These are phyloP conservation scores for Engystomops pustulosus DNA, from an alignment of 2,113 vertebrate genomes.

Conservation along the genomic window DNA sequence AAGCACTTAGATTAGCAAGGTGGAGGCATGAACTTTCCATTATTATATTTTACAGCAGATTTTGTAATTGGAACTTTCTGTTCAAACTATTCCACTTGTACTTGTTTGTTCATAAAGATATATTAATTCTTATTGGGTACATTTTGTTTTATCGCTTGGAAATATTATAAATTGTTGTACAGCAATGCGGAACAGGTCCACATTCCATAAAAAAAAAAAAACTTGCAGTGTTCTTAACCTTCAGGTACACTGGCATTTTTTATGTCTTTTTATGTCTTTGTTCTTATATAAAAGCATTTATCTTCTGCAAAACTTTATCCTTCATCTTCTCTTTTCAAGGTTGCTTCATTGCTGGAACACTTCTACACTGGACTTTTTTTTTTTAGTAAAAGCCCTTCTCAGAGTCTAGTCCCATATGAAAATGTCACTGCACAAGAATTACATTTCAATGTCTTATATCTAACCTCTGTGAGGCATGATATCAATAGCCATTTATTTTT, in stretches of 20 bases:
- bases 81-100: not conserved
- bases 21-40: not conserved
- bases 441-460: slow-evolving; percentile 5
- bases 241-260: slow-evolving; percentile 20
- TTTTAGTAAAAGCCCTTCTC: not conserved
- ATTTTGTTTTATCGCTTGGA: not conserved
- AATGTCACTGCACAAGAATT: slow-evolving; percentile 16
- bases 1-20: not conserved
- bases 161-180: slow-evolving; percentile 1
- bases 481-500: too few species aligned
- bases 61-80: not conserved
- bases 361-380: slow-evolving; percentile 20
- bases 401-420: slow-evolving; percentile 15
- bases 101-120: slow-evolving; percentile 7
- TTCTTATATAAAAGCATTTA: slow-evolving; percentile 39
- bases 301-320: slow-evolving; percentile 46
- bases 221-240: slow-evolving; percentile 32
- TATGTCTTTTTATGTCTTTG: slow-evolving; percentile 26
- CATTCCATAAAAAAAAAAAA: slow-evolving; percentile 34
- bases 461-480: not conserved
- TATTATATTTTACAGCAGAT: not conserved
- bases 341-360: slow-evolving; percentile 33
- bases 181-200: not conserved
- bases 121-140: not conserved
- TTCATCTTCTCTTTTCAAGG: slow-evolving; percentile 34